phyloP scores from a whole-genome alignment of 2,113 vertebrate genomes.

The Origma solitaria region DNA sequence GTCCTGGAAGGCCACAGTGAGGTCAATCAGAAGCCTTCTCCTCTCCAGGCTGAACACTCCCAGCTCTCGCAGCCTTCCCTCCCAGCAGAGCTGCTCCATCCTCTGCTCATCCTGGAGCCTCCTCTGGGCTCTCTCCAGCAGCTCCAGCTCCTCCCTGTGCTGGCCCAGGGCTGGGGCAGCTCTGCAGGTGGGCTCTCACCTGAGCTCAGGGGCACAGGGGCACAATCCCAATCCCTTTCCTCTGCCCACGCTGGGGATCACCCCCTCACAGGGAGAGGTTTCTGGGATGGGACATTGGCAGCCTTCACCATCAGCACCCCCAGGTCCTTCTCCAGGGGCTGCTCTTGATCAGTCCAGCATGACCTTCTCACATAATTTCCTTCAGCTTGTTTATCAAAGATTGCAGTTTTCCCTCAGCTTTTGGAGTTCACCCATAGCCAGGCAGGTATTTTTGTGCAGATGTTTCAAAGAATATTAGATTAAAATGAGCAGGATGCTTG shows the following conservation, averaged over 20 bases:
- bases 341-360: neutral
- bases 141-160: neutral
- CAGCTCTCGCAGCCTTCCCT: neutral
- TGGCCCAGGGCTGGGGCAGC: neutral
- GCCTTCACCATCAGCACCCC: neutral
- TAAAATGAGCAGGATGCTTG: constrained; percentile 14
- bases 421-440: neutral
- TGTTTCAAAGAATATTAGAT: neutral
- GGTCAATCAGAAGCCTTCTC: accelerated
- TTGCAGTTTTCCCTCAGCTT: neutral
- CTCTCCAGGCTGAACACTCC: neutral
- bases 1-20: accelerated
- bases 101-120: neutral
- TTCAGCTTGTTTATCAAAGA: neutral
- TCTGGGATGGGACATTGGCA: neutral
- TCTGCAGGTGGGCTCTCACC: neutral
- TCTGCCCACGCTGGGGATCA: neutral
- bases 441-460: neutral
- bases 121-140: neutral
- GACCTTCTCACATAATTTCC: neutral
- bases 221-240: neutral
- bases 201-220: neutral
- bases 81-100: neutral
- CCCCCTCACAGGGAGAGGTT: neutral
- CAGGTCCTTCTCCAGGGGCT: neutral